A percentile compares a stretch with the other conserved stretches of the same genome.
These are phyloP conservation scores for Dissostichus mawsoni DNA, from an alignment of 2,113 vertebrate genomes.

Conservation along the genomic window DNA sequence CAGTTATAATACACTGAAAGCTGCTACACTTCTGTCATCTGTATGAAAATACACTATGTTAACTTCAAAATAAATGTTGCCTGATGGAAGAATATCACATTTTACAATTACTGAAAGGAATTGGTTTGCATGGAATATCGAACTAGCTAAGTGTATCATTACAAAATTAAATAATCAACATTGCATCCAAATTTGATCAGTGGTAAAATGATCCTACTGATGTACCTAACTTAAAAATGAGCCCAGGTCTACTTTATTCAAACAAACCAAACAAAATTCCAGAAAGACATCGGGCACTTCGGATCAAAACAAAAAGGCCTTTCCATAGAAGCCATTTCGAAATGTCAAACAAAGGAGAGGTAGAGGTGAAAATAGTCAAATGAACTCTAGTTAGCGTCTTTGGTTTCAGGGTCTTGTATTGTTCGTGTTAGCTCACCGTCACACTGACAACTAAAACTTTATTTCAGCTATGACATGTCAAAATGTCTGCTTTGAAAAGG, in stretches of 20 bases:
- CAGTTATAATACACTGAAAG: background rate
- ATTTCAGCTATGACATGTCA: background rate
- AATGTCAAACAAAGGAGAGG: background rate
- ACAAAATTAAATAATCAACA: too few relatives aligned
- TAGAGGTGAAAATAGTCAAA: background rate
- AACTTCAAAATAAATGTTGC: background rate
- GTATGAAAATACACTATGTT: background rate
- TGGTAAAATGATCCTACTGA: too few relatives aligned
- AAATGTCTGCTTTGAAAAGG: background rate
- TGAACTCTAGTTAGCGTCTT: background rate
- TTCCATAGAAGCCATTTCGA: background rate
- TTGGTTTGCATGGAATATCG: too few relatives aligned
- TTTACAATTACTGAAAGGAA: background rate
- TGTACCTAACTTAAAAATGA: too few relatives aligned
- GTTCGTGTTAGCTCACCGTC: background rate
- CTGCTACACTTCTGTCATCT: background rate
- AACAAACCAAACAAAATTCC: too few relatives aligned
- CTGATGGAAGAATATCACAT: background rate
- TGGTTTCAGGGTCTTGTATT: background rate
- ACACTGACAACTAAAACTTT: background rate
- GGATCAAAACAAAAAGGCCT: background rate
- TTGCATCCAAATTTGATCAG: too few relatives aligned
- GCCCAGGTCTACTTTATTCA: too few relatives aligned
- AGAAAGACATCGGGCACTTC: too few relatives aligned
- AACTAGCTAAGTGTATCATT: too few relatives aligned